Conservation (phyloP, 2,888 invertebrate genomes). For the Pediacus dermestoides region DNA sequence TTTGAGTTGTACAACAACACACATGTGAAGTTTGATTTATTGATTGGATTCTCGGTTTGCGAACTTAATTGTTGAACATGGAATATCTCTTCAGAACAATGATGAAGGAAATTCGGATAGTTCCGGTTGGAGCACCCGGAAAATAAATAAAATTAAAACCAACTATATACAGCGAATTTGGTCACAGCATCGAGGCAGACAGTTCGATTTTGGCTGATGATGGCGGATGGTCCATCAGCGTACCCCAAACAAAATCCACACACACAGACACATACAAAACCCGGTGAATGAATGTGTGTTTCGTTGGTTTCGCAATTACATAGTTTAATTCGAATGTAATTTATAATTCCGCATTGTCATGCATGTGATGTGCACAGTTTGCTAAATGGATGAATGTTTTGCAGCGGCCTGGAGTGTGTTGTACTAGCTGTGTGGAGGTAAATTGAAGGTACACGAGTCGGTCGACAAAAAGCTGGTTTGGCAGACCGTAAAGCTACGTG, state of each 20-base stretch:
- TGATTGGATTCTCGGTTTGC: too few species aligned
- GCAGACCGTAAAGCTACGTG: slow-evolving; percentile 33
- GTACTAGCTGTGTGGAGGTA: slow-evolving; percentile 32
- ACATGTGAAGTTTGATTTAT: too few species aligned
- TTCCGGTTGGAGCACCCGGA: too few species aligned
- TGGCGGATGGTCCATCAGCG: not conserved
- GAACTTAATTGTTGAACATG: too few species aligned
- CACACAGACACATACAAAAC: slow-evolving; percentile 18
- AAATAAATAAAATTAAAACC: slow-evolving; percentile 27
- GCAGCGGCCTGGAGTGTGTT: slow-evolving; percentile 23
- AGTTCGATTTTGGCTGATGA: not conserved
- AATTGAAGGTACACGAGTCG: slow-evolving; percentile 36
- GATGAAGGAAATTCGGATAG: too few species aligned
- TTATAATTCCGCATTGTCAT: slow-evolving; percentile 53
- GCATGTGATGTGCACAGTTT: slow-evolving; percentile 50
- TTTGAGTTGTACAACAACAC: too few species aligned
- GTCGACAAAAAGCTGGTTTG: slow-evolving; percentile 30
- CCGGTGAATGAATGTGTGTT: slow-evolving; percentile 44
- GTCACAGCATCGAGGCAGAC: slow-evolving; percentile 4
- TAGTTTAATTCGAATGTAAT: slow-evolving; percentile 53
- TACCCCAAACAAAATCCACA: slow-evolving; percentile 8
- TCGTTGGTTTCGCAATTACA: slow-evolving; percentile 51
- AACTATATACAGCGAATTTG: slow-evolving; percentile 13
- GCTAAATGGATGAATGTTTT: slow-evolving; percentile 47
- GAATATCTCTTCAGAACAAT: too few species aligned